phyloP scores from a whole-genome alignment of 2,888 invertebrate genomes.

The Acleris cristana region DNA sequence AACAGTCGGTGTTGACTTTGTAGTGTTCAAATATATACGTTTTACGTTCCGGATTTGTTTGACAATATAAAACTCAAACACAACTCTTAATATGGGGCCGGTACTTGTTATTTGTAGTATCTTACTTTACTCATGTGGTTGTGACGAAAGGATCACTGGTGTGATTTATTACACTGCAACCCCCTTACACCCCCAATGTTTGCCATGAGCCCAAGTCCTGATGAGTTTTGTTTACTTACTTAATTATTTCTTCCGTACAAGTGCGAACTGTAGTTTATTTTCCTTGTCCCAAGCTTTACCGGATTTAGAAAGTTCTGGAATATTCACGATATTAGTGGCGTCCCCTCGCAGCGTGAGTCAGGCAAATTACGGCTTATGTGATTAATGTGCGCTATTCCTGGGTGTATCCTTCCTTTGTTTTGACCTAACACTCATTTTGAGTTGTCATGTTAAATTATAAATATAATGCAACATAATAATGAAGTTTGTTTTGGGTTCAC shows the following conservation, averaged over 20 bases:
- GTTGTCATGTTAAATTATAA: constrained; percentile 32
- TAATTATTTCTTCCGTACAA: constrained; percentile 14
- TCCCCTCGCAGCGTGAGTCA: constrained; percentile 79
- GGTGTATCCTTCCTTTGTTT: constrained; percentile 70
- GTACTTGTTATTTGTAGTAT: no score
- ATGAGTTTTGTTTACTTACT: constrained; percentile 32
- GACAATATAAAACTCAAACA: not conserved
- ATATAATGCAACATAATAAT: no score
- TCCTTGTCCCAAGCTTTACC: constrained; percentile 64
- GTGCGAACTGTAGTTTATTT: constrained; percentile 58
- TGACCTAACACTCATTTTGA: constrained; percentile 42
- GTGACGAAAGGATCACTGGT: not conserved
- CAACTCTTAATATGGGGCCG: no score
- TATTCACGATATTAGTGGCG: constrained; percentile 64
- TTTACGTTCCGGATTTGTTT: constrained; percentile 3
- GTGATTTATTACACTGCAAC: not conserved
- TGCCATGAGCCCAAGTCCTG: constrained; percentile 32
- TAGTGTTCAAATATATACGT: constrained; percentile 16
- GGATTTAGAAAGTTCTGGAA: constrained; percentile 68
- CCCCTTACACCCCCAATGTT: constrained; percentile 15
- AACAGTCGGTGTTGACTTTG: constrained; percentile 23
- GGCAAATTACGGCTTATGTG: constrained; percentile 78
- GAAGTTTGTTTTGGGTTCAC: not conserved
- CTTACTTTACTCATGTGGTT: no score
- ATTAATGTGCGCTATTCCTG: constrained; percentile 79